Evolutionary conservation across 2,888 invertebrate genomes (phyloP), one percentile per base, ranked within the genome.

Genomic region (Lutraria lutraria): DNA sequence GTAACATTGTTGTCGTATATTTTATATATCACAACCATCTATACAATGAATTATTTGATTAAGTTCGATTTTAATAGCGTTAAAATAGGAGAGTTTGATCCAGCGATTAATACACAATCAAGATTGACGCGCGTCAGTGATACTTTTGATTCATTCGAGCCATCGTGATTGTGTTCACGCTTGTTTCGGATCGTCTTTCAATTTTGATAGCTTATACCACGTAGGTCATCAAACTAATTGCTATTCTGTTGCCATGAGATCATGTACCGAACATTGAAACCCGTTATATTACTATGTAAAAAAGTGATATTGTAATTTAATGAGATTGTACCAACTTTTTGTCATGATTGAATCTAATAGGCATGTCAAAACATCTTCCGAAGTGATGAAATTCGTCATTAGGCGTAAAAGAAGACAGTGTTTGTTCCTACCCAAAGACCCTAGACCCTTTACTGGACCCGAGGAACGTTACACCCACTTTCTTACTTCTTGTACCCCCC

Each of bases 11-110:
- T 31, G 60, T 85, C 31, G 53, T 63, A 68, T 81, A 68, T 63
- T 79, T 68, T 68, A 88, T 81, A 83, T 83, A 89, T 89, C 86
- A 83, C 82, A 80, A 81, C 4, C 80, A 83, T 86, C 80, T 34
- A 79, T 34, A 89, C 89, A 85, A 83, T 72, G 68, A 82, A 12
- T 72, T 53, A 54, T 83, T 89, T 86, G 83, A 86, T 85, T 16
- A 79, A 83, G 89, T 89, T 86, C 83, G 83, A 56, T 89, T 89
- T 89, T 89, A 89, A 89, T 89, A 43, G 89, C 86, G 83, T 83
- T 86, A 63, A 89, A 89, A 86, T 89, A 80, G 82, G 54, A 31
- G 76, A 89, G 83, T 60, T 89, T 85, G 83, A 89, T 89, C 81
- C 79, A 60, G 29, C 60, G 60, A 86, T 86, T 86, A 80, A 89